Evolutionary conservation across 2,113 vertebrate species (phyloP).

Genomic region (Bos javanicus): DNA sequence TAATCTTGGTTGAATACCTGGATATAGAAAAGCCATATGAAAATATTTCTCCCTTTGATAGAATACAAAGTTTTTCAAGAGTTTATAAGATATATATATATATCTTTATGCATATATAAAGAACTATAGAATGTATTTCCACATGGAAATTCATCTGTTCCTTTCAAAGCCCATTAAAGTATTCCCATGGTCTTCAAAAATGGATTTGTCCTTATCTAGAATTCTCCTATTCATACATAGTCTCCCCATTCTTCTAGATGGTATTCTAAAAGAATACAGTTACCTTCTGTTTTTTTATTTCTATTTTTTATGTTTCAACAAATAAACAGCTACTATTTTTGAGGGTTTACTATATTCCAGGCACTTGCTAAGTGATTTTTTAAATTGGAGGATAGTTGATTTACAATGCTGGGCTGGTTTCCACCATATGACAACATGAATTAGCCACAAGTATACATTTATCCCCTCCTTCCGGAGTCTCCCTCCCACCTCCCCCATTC

Average conservation of each 20-base stretch:
- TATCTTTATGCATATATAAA: background rate
- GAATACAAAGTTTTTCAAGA: background rate
- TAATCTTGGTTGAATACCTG: background rate
- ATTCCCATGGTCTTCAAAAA: background rate
- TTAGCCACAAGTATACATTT: background rate
- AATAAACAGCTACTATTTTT: background rate
- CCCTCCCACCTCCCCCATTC: background rate
- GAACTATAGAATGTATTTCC: background rate
- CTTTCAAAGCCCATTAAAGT: background rate
- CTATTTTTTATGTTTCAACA: background rate
- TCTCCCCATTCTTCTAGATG: background rate
- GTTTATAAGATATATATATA: background rate
- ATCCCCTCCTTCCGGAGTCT: background rate
- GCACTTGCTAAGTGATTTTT: background rate
- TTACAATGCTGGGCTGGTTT: background rate
- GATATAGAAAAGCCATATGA: background rate
- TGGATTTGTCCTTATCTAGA: background rate
- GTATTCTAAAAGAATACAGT: background rate
- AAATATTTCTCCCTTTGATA: background rate
- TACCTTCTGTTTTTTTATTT: background rate
- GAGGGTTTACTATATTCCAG: background rate
- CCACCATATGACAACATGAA: fast-evolving
- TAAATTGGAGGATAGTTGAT: background rate
- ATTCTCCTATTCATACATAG: background rate
- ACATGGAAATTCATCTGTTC: background rate